Base-by-base conservation (phyloP, 2,113 vertebrate genomes). In the Stictonetta naevosa region DNA sequence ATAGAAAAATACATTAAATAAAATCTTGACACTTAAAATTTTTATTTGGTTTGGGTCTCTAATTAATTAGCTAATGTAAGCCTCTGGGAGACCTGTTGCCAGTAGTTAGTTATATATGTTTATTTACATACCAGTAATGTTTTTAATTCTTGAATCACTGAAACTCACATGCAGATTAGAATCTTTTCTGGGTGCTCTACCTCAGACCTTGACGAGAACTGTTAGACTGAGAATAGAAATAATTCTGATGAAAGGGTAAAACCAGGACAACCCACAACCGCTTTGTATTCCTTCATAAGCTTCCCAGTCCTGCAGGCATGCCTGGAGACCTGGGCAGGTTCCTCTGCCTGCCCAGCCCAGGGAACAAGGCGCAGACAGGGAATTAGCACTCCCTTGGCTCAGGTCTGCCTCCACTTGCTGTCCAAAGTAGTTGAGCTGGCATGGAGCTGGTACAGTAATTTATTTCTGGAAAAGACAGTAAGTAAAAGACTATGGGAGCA, bases 101-200 rank as follows among this genome's bases (percentile, higher is more conserved):
- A 80, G 72, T 82, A 93, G 87, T 52, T 89, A 73, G 26, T 29
- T 77, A 28, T 22, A 78, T 82, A 66, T 88, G 36, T 74, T 94
- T 95, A 72, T 95, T 97, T 96, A 74, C 85, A 26, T 29, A 92
- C 21, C 73, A 71, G 22, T 50, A 55, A 60, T 83, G 68, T 58
- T 93, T 79, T 90, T 83, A 28, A 33, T 90, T 93, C 67, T 79
- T 72, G 66, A 71, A 73, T 85, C 68, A 68, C 58, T 80, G 63
- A 53, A 88, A 64, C 29, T 16, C 42, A 8, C 4, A 19, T 33
- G 25, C 29, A 67, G 33, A 36, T 88, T 63, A 82, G 50, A 71
- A 31, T 60, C 92, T 95, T 78, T 58, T 68, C 52, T 56, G 21
- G 11, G 6, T 28, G 71, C 1, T 48, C 18, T 21, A 62, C 9